phyloP scores from a whole-genome alignment of 1,140 invertebrate species.

The Arion vulgaris region DNA sequence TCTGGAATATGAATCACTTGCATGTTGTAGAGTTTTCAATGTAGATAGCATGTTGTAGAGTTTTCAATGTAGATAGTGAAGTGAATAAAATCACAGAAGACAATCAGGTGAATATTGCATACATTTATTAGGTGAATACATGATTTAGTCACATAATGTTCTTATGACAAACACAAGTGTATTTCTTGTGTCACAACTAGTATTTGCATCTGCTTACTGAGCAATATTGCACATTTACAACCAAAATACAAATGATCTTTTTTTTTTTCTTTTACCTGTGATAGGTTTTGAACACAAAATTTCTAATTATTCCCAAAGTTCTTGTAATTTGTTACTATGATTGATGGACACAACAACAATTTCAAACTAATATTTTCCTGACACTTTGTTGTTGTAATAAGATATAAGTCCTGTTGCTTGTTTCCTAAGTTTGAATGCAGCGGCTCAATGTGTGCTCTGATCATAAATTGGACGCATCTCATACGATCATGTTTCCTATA shows the following conservation, averaged over 20 bases:
- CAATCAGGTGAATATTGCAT: neutral
- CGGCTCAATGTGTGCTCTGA: too few relatives aligned
- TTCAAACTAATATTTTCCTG: too few relatives aligned
- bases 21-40: too few relatives aligned
- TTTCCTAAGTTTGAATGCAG: too few relatives aligned
- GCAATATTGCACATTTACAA: neutral
- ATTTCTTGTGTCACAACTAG: neutral
- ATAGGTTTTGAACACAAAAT: neutral
- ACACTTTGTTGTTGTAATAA: too few relatives aligned
- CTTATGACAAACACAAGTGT: neutral
- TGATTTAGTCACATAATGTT: neutral
- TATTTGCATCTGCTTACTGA: neutral
- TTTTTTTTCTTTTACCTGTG: neutral
- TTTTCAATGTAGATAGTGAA: too few relatives aligned
- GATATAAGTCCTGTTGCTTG: too few relatives aligned
- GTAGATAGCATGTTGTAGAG: too few relatives aligned
- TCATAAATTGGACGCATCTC: too few relatives aligned
- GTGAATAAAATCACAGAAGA: neutral
- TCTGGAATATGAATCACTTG: too few relatives aligned
- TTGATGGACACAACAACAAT: too few relatives aligned
- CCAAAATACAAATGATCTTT: neutral
- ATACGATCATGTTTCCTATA: neutral
- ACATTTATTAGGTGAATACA: slow-evolving; percentile 8
- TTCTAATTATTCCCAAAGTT: neutral
- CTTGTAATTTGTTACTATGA: neutral